Evolutionary conservation across 2,888 invertebrate species (phyloP).

Genomic region (Temnothorax unifasciatus): DNA sequence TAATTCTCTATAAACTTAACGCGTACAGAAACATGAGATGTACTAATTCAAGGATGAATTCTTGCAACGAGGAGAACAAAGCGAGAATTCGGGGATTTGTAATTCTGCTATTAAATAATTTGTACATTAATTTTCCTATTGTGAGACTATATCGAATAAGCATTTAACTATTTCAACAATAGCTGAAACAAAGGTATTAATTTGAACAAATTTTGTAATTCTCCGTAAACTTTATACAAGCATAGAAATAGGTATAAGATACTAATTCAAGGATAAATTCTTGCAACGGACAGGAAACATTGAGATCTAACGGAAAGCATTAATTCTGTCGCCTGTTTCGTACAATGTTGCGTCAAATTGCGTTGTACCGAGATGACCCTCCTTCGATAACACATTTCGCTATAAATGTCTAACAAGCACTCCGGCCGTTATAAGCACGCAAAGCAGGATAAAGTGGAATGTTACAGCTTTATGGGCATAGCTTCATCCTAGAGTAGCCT

Average conservation of each 20-base stretch:
- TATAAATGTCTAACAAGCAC: constrained; percentile 46
- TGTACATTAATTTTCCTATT: not conserved
- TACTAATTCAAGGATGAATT: not conserved
- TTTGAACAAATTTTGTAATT: not conserved
- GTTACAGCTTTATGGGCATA: constrained; percentile 48
- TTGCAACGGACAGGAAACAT: not conserved
- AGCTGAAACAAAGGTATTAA: not conserved
- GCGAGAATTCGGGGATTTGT: not conserved
- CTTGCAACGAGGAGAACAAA: not conserved
- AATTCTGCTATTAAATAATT: not conserved
- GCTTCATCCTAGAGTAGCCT: constrained; percentile 38
- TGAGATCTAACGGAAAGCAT: not conserved
- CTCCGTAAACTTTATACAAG: not conserved
- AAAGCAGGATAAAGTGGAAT: constrained; percentile 57
- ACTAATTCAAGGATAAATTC: not conserved
- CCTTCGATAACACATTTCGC: constrained; percentile 43
- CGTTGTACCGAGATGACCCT: not conserved
- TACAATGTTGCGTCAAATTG: not conserved
- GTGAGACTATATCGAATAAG: not conserved
- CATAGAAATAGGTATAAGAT: not conserved
- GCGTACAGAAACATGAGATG: not conserved
- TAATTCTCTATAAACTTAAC: not conserved
- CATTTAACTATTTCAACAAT: not conserved
- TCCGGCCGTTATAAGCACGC: constrained; percentile 43
- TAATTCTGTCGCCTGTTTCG: not conserved